Conservation (phyloP, 2,113 vertebrate genomes). For the Plestiodon gilberti region DNA sequence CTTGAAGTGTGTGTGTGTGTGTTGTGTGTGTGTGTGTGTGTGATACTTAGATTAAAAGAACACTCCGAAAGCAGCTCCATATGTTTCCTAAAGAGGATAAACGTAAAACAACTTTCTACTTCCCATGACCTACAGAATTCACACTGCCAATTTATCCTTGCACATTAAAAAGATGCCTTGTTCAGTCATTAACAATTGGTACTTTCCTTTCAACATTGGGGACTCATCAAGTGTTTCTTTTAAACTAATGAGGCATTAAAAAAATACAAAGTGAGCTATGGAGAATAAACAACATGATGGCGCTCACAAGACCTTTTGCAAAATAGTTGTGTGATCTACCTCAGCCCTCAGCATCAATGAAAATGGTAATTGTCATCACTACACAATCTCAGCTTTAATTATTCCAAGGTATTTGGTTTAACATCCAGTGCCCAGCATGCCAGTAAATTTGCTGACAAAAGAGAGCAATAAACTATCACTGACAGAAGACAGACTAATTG, state of each 20-base stretch:
- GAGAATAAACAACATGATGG: conserved; percentile 40
- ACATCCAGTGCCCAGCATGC: conserved; percentile 23
- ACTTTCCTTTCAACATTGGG: conserved; percentile 44
- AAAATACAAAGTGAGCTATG: conserved; percentile 37
- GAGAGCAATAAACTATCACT: background rate
- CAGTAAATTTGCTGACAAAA: conserved; percentile 40
- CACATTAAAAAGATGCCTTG: conserved; percentile 7
- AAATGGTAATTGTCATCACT: conserved; percentile 59
- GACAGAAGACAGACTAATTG: background rate
- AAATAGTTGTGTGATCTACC: conserved; percentile 39
- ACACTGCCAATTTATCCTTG: conserved; percentile 4
- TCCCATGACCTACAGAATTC: background rate
- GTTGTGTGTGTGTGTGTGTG: background rate
- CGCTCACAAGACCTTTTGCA: conserved; percentile 34
- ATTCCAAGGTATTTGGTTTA: conserved; percentile 24
- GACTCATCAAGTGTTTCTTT: conserved; percentile 30
- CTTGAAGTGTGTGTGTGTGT: background rate
- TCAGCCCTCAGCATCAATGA: conserved; percentile 46
- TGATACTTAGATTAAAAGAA: background rate
- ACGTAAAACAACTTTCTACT: background rate
- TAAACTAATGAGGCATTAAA: conserved; percentile 52
- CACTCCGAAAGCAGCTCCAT: background rate
- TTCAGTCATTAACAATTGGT: conserved; percentile 29
- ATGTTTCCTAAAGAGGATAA: background rate
- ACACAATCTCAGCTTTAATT: conserved; percentile 56